Conservation (phyloP, 2,888 invertebrate genomes). For the Ecdyonurus torrentis region DNA sequence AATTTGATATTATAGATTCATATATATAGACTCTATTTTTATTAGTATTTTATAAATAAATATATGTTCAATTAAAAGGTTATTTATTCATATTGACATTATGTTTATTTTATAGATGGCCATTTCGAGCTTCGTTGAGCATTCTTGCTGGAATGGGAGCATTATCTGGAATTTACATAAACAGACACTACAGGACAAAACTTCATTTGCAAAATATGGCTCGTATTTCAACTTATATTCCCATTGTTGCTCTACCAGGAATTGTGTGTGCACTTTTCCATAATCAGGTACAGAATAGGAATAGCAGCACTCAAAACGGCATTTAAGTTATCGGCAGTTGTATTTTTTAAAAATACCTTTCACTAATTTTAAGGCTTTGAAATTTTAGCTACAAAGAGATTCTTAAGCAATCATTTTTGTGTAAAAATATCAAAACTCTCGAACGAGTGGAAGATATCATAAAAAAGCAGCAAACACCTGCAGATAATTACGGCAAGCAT, state of each 20-base stretch:
- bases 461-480: too few species aligned
- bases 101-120: constrained; percentile 37
- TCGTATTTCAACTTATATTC: constrained; percentile 38
- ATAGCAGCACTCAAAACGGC: neutral
- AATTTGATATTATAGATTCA: neutral
- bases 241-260: constrained; percentile 41
- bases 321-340: too few species aligned
- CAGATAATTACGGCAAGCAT: too few species aligned
- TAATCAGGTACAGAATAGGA: constrained; percentile 31
- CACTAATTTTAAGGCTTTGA: too few species aligned
- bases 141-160: constrained; percentile 35
- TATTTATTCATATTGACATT: too few species aligned
- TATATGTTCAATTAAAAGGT: too few species aligned
- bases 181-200: constrained; percentile 41
- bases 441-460: too few species aligned
- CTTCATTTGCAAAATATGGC: constrained; percentile 42
- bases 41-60: neutral
- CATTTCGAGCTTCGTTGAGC: constrained; percentile 32
- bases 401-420: too few species aligned
- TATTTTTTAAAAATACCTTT: too few species aligned
- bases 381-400: too few species aligned
- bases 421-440: too few species aligned
- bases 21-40: neutral
- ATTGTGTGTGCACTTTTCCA: constrained; percentile 36
- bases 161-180: constrained; percentile 39